These are phyloP conservation scores for Datnioides undecimradiatus DNA, from an alignment of 2,113 vertebrate genomes.

Conservation along the genomic window DNA sequence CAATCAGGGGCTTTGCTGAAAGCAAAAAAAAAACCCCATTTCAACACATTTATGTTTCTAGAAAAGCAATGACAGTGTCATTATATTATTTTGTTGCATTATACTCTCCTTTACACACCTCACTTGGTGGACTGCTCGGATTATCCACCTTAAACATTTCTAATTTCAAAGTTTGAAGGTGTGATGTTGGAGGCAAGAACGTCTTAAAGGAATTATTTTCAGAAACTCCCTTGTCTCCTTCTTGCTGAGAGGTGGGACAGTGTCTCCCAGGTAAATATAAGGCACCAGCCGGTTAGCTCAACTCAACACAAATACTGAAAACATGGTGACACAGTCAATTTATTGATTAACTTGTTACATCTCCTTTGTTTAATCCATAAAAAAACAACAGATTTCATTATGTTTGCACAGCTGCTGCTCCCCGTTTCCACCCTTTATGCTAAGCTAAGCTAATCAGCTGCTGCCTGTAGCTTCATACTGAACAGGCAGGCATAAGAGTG, in stretches of 20 bases:
- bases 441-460: neutral
- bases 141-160: neutral
- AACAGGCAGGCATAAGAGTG: neutral
- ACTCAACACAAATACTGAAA: no score
- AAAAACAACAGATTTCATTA: no score
- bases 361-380: neutral
- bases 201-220: no score
- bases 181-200: no score
- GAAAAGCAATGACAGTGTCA: neutral
- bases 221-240: neutral
- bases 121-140: neutral
- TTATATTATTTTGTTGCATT: neutral
- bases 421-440: neutral
- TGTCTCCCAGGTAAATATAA: no score
- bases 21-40: neutral
- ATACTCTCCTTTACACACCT: neutral
- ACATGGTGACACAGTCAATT: no score
- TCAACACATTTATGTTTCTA: neutral
- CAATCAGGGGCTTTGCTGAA: neutral
- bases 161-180: neutral
- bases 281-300: no score
- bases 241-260: neutral
- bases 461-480: neutral
- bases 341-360: neutral
- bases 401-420: no score